Conservation (phyloP, 1,140 invertebrate species). For the Anastrepha obliqua region DNA sequence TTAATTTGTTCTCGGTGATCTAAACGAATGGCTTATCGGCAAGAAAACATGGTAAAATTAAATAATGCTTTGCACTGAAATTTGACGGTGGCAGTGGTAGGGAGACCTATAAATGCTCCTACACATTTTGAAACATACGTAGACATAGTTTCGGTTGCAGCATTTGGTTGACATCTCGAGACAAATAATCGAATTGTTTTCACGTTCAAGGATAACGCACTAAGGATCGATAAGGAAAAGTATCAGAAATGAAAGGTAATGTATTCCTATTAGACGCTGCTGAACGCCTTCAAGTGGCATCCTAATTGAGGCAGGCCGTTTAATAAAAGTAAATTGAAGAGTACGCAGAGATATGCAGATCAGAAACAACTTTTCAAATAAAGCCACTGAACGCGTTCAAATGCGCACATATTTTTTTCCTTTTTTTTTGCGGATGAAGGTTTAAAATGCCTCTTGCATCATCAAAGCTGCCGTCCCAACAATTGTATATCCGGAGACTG, state of each 20-base stretch:
- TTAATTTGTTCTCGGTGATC: neutral
- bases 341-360: too few species aligned
- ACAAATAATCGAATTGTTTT: neutral
- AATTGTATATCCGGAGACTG: too few species aligned
- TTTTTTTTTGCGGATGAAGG: too few species aligned
- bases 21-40: slow-evolving; percentile 33
- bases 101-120: slow-evolving; percentile 5
- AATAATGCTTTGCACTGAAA: neutral
- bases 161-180: neutral
- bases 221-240: neutral
- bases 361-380: too few species aligned
- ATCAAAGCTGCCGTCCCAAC: too few species aligned
- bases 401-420: too few species aligned
- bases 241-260: slow-evolving; percentile 17
- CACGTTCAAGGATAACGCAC: neutral
- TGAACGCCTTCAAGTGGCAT: too few species aligned
- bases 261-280: neutral
- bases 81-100: neutral
- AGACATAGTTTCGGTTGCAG: neutral
- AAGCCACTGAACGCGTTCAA: too few species aligned
- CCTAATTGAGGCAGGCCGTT: too few species aligned
- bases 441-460: too few species aligned
- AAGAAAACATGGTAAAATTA: slow-evolving; percentile 34
- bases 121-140: neutral
- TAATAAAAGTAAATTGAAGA: too few species aligned